Conservation (phyloP, 2,797 vertebrate species). For the Nothura maculosa region DNA sequence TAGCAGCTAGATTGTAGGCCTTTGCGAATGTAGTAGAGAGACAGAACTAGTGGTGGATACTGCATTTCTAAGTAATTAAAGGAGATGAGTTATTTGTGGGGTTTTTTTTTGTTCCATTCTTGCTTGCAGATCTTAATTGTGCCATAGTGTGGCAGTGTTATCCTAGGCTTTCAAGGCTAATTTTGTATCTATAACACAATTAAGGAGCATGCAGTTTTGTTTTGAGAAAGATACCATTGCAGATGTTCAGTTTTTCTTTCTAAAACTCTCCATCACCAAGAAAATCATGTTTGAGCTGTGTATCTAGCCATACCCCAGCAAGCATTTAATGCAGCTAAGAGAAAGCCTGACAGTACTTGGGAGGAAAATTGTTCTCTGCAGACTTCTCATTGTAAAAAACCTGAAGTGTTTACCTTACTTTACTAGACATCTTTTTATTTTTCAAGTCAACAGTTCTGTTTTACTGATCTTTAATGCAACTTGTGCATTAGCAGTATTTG, state of each 20-base stretch:
- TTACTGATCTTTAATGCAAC: constrained; percentile 1
- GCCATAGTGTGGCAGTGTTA: constrained; percentile 76
- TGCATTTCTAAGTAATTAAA: constrained; percentile 3
- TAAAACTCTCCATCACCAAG: not conserved
- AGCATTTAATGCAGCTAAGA: not conserved
- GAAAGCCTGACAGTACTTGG: not conserved
- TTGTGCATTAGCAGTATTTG: constrained; percentile 1
- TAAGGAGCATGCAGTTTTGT: not conserved
- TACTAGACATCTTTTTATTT: not conserved
- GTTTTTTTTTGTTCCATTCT: constrained; percentile 1
- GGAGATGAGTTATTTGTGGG: not conserved
- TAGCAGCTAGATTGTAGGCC: not conserved
- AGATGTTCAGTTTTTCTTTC: not conserved
- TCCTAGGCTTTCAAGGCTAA: constrained; percentile 14
- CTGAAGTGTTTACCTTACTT: not conserved
- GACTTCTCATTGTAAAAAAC: constrained; percentile 28
- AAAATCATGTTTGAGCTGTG: not conserved
- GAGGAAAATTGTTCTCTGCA: not conserved
- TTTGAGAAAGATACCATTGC: not conserved
- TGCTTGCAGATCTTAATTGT: constrained; percentile 65
- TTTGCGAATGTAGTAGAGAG: not conserved
- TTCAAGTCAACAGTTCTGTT: not conserved
- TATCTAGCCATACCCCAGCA: not conserved
- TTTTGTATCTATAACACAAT: constrained; percentile 14
- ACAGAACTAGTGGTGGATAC: not conserved